These are phyloP conservation scores for Papilio xuthus DNA, from an alignment of 1,140 invertebrate species.

Conservation along the genomic window DNA sequence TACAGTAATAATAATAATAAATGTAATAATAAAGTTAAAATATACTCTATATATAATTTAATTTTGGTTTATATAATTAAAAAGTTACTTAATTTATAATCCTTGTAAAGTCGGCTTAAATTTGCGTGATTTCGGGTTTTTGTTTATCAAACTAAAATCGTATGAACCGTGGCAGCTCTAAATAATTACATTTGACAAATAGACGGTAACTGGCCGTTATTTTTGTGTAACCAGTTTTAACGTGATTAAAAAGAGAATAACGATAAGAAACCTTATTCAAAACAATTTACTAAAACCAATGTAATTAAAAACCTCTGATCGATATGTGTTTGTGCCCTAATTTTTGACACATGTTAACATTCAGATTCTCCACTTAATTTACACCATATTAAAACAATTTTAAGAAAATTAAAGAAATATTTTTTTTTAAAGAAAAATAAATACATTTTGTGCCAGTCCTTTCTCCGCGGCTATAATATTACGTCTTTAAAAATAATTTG, in stretches of 20 bases:
- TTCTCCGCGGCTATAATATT: background rate
- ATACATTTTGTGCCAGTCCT: background rate
- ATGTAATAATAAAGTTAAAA: no score
- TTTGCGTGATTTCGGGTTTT: slow-evolving; percentile 10
- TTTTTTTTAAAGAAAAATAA: background rate
- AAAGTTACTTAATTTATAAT: background rate
- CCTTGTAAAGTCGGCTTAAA: background rate
- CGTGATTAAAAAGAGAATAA: background rate
- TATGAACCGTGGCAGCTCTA: slow-evolving; percentile 14
- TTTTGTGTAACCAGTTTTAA: slow-evolving; percentile 14
- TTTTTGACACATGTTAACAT: background rate
- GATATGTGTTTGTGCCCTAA: background rate
- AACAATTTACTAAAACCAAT: background rate
- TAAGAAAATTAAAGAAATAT: background rate
- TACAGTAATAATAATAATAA: no score
- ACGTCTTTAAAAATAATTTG: background rate
- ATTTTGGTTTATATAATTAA: background rate
- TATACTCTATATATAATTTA: no score
- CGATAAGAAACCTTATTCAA: background rate
- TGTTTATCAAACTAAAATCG: slow-evolving; percentile 17
- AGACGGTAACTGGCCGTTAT: slow-evolving; percentile 17
- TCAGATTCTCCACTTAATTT: background rate
- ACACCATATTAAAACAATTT: background rate
- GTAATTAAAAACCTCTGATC: background rate
- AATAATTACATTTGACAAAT: slow-evolving; percentile 32